phyloP scores from a whole-genome alignment of 1,140 invertebrate species.

The Tetraneura akinire region DNA sequence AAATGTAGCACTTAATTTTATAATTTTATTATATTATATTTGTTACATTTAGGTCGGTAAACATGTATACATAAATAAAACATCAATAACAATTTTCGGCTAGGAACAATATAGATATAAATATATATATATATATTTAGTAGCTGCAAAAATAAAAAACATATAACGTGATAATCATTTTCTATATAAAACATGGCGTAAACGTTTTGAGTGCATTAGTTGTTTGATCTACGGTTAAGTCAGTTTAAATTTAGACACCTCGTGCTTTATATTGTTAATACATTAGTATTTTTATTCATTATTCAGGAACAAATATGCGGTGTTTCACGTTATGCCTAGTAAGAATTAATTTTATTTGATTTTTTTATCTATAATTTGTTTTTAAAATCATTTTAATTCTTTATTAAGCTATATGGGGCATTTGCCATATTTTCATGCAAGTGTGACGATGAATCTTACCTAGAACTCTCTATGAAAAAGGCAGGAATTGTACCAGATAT shows the following conservation, averaged over 20 bases:
- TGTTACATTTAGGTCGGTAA: too few relatives aligned
- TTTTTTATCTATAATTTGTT: not conserved
- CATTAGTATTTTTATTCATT: not conserved
- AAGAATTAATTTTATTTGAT: too few relatives aligned
- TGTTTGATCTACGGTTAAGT: not conserved
- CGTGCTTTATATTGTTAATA: not conserved
- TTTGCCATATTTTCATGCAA: not conserved
- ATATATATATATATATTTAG: too few relatives aligned
- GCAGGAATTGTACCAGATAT: constrained; percentile 71
- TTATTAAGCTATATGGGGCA: not conserved
- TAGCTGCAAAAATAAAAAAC: too few relatives aligned
- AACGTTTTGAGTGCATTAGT: not conserved
- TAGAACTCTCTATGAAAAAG: constrained; percentile 51
- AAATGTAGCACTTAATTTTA: too few relatives aligned
- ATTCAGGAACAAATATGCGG: too few relatives aligned
- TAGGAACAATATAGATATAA: too few relatives aligned
- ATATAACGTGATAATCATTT: constrained; percentile 1
- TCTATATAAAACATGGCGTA: not conserved
- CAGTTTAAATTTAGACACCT: not conserved
- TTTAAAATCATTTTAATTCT: not conserved
- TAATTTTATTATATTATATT: too few relatives aligned
- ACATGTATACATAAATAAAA: too few relatives aligned
- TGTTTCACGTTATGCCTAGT: too few relatives aligned
- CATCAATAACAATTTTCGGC: too few relatives aligned
- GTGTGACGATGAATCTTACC: not conserved